Base-by-base conservation (phyloP, 2,113 vertebrate species). In the Blennius ocellaris region DNA sequence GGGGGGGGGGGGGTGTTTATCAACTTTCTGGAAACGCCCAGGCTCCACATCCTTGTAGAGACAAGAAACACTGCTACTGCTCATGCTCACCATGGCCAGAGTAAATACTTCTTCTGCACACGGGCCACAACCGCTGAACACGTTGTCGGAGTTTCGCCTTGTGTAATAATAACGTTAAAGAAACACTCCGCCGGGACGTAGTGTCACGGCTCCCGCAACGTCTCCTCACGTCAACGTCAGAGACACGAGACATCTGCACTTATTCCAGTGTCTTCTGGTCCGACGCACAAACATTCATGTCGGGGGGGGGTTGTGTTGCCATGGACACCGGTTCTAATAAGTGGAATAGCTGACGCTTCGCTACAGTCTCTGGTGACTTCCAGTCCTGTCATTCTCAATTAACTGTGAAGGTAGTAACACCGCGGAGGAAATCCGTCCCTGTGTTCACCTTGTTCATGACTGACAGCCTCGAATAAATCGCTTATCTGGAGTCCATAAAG, bases 311-410 rank as follows among this genome's bases (percentile, higher is more conserved):
- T 30, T 4, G 58, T 11, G 89, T 89, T 89, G 76, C 84, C 90
- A 90, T 89, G 86, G 89, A 73, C 69, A 90, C 76, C 0, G 47
- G 45, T 15, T 76, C 66, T 78, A 84, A 90, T 90, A 76, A 78
- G 61, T 63, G 62, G 72, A 80, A 88, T 82, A 89, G 88, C 87
- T 75, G 68, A 75, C 8, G 40, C 57, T 71, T 68, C 64, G 45
- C 48, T 59, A 49, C 62, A 44, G 57, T 74, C 74, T 80, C 67
- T 45, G 11, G 39, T 67, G 80, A 69, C 64, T 49, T 76, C 61
- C 3, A 66, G 48, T 82, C 49, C 47, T 53, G 62, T 73, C 51
- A 38, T 11, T 68, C 56, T 78, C 62, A 77, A 87, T 90, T 69
- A 78, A 54, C 71, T 76, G 40, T 12, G 66, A 57, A 21, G 5